Percentiles rank a stretch among this genome's conserved stretches.
Conservation (phyloP, 2,113 vertebrate species). For the Gymnorhina tibicen region DNA sequence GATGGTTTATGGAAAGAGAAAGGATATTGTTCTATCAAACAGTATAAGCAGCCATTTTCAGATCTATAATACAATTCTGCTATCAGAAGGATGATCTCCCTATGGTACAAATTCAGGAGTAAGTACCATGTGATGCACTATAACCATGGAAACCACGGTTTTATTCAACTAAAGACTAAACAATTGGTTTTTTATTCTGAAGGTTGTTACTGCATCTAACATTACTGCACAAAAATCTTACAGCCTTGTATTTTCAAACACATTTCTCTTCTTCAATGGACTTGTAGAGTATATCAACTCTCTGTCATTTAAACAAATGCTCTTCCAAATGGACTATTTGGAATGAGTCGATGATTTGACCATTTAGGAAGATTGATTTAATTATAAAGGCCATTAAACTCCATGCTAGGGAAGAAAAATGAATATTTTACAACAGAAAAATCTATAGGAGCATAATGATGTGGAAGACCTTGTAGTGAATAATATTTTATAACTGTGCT, state of each 20-base stretch:
- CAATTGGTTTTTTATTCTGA: neutral
- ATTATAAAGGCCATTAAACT: constrained; percentile 27
- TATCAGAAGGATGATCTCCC: neutral
- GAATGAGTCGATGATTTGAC: constrained; percentile 23
- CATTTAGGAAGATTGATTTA: constrained; percentile 26
- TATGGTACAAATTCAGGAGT: neutral
- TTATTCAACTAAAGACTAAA: neutral
- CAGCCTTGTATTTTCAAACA: neutral
- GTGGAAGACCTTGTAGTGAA: neutral
- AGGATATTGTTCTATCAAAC: neutral
- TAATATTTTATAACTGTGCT: neutral
- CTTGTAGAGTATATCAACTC: neutral
- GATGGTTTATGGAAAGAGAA: neutral
- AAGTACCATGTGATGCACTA: neutral
- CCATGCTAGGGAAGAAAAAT: neutral
- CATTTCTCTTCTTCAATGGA: neutral
- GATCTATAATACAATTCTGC: neutral
- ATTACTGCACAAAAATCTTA: neutral
- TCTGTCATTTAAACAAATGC: constrained; percentile 11
- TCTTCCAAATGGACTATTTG: neutral
- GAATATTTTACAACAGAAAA: constrained; percentile 1
- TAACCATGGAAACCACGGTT: constrained; percentile 1
- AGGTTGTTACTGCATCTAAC: neutral
- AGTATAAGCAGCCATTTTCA: neutral
- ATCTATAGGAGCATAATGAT: constrained; percentile 1